phyloP scores from a whole-genome alignment of 2,888 invertebrate genomes.

The Tenthredo distinguenda region DNA sequence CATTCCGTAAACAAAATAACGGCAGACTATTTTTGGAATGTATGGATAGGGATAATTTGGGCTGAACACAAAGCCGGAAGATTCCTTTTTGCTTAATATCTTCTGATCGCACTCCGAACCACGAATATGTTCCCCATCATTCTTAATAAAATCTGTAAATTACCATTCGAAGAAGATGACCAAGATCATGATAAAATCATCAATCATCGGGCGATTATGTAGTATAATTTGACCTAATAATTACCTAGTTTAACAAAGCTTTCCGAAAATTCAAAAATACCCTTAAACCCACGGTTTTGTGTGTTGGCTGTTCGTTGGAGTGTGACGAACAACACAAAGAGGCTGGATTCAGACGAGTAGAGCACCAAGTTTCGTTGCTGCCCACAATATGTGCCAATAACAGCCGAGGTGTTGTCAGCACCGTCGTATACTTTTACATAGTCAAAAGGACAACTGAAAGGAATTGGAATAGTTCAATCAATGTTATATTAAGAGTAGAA shows the following conservation, averaged over 20 bases:
- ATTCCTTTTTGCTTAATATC: slow-evolving; percentile 95
- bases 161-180: slow-evolving; percentile 20
- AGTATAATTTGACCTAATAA: slow-evolving; percentile 64
- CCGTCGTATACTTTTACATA: slow-evolving; percentile 98
- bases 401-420: slow-evolving; percentile 90
- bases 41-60: slow-evolving; percentile 98
- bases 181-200: background rate
- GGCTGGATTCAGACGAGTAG: slow-evolving; percentile 94
- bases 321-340: slow-evolving; percentile 95
- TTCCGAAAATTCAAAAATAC: slow-evolving; percentile 99
- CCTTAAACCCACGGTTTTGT: slow-evolving; percentile 98
- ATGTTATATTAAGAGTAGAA: background rate
- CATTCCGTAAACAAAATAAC: slow-evolving; percentile 99
- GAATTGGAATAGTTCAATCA: slow-evolving; percentile 42
- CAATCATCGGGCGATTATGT: background rate
- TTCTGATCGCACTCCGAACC: slow-evolving; percentile 99
- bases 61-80: slow-evolving; percentile 95
- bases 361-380: slow-evolving; percentile 97
- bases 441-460: slow-evolving; percentile 97
- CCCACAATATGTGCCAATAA: slow-evolving; percentile 98
- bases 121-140: slow-evolving; percentile 96
- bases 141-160: slow-evolving; percentile 91
- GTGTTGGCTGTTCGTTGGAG: slow-evolving; percentile 94
- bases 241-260: slow-evolving; percentile 98
- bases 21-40: slow-evolving; percentile 97